Evolutionary conservation across 2,797 vertebrate genomes (phyloP), one percentile per base, ranked within the genome.

Genomic region (Xenops minutus): DNA sequence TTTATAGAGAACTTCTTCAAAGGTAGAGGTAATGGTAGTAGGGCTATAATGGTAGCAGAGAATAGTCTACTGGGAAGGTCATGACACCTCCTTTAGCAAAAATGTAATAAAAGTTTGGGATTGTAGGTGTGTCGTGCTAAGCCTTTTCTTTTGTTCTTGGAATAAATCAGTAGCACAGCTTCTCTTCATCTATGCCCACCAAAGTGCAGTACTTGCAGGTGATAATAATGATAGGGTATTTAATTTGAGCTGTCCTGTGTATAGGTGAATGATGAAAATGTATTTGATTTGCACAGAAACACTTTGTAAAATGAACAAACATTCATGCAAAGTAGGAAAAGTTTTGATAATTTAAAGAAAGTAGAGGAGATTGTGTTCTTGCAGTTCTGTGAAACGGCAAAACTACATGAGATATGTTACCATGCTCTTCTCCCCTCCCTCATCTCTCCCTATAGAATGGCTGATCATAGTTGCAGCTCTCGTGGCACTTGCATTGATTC

Each of bases 401-500:
- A 73, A 10, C 37, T 51, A 4, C 7, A 0, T 2, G 37, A 48
- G 26, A 3, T 5, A 2, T 0, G 4, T 6, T 83, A 49, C 80
- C 12, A 0, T 0, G 1, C 19, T 71, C 13, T 51, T 23, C 30
- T 54, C n/a, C 78, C 51, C 71, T 78, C 44, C 30, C 44, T 30
- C 29, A 1, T 10, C 81, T 85, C 15, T 66, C 68, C 43, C 54
- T 29, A 3, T 91, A 98, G 98, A 98, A 5, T 98, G 98, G 98
- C 94, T 98, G 81, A 98, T 98, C 79, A 90, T 98, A 10, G 74
- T 98, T 12, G 97, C 89, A 0, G 96, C 98, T 9, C 97, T 98
- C 2, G 81, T 98, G 96, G 98, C 97, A 5, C 93, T 98, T 26
- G 97, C 88, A 0, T 27, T 98, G 97, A 93, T 98, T 66, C 97